A percentile compares a stretch with the other conserved stretches of the same genome.
phyloP scores from a whole-genome alignment of 2,797 vertebrate species.

The Neosilurus mollespiculum region DNA sequence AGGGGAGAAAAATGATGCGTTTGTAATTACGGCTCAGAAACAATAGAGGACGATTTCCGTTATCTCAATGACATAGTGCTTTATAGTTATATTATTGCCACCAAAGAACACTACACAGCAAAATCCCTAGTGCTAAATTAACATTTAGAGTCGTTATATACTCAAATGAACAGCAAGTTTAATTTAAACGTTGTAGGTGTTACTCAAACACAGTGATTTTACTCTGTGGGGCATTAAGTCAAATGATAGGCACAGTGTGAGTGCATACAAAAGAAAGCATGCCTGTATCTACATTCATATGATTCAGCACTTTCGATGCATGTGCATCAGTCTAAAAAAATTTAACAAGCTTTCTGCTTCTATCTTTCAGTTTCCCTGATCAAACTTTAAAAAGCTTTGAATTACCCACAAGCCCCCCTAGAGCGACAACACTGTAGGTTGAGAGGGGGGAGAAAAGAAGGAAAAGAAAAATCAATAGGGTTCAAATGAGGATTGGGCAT shows the following conservation, averaged over 20 bases:
- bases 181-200: conserved; percentile 1
- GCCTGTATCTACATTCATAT: conserved; percentile 3
- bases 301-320: neutral
- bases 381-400: conserved; percentile 48
- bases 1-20: conserved; percentile 32
- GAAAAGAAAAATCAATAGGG: conserved; percentile 44
- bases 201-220: conserved; percentile 3
- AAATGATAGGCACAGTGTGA: neutral
- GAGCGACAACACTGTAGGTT: conserved; percentile 49
- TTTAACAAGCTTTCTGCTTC: conserved; percentile 35
- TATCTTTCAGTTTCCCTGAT: conserved; percentile 42
- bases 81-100: conserved; percentile 21
- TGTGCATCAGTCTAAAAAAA: conserved; percentile 28
- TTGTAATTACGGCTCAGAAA: conserved; percentile 46
- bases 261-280: neutral
- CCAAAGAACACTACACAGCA: conserved; percentile 13
- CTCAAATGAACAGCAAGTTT: conserved; percentile 9
- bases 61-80: conserved; percentile 27
- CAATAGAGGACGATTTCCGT: conserved; percentile 25
- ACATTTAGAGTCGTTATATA: conserved; percentile 5
- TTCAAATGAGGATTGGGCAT: conserved; percentile 51
- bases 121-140: conserved; percentile 18
- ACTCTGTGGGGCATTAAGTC: neutral
- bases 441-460: conserved; percentile 20
- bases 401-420: conserved; percentile 54